Conservation (phyloP, 1,140 invertebrate genomes). For the Micrasema longulum region DNA sequence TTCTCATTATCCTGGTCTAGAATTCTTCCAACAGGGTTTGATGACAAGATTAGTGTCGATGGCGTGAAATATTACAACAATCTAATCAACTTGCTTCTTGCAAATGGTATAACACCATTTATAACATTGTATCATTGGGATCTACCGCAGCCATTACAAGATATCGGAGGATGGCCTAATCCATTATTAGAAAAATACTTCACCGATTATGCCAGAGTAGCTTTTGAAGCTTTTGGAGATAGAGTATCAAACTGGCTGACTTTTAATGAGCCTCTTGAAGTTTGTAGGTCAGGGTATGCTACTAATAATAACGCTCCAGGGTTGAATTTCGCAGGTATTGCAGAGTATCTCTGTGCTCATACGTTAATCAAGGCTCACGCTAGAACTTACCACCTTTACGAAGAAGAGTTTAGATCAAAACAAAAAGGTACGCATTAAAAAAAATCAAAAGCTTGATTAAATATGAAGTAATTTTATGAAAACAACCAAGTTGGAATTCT, state of each 20-base stretch:
- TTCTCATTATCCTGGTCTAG: slow-evolving; percentile 75
- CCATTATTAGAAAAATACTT: slow-evolving; percentile 63
- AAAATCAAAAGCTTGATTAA: not conserved
- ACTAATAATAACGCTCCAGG: slow-evolving; percentile 61
- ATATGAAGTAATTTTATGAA: not conserved
- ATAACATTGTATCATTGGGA: slow-evolving; percentile 64
- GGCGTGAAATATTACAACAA: slow-evolving; percentile 72
- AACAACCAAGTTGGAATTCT: not conserved
- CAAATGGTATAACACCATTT: slow-evolving; percentile 69
- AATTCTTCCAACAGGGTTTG: slow-evolving; percentile 69
- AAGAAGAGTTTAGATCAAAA: slow-evolving; percentile 69
- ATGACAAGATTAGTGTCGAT: slow-evolving; percentile 65
- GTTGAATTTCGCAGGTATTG: slow-evolving; percentile 67
- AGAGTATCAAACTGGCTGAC: slow-evolving; percentile 65
- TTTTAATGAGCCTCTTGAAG: slow-evolving; percentile 64
- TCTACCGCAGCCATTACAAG: slow-evolving; percentile 61
- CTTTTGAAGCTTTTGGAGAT: slow-evolving; percentile 64
- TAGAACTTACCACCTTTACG: slow-evolving; percentile 73
- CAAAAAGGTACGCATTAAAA: slow-evolving; percentile 68
- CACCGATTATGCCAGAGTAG: slow-evolving; percentile 62
- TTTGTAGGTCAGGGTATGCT: slow-evolving; percentile 60
- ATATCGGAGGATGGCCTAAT: slow-evolving; percentile 62
- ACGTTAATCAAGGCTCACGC: slow-evolving; percentile 73
- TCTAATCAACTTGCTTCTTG: slow-evolving; percentile 69
- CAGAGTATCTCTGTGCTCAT: slow-evolving; percentile 73